These are phyloP conservation scores for Dicrurus megarhynchus DNA, from an alignment of 2,113 vertebrate genomes.

Conservation along the genomic window DNA sequence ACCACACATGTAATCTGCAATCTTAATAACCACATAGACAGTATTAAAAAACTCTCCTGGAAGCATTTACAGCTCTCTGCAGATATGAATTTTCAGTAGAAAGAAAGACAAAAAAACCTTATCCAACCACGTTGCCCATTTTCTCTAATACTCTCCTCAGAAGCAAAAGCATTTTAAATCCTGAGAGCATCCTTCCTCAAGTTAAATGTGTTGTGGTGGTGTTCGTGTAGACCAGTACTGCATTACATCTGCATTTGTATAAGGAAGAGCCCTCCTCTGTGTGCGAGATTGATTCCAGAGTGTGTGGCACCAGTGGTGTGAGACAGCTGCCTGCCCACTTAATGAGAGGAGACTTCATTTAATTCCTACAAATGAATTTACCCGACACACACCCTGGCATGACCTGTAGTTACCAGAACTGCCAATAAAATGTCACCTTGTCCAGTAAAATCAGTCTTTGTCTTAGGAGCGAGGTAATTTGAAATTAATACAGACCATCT, in stretches of 20 bases:
- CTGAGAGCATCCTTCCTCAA: background rate
- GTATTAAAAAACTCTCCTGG: background rate
- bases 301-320: background rate
- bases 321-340: background rate
- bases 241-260: conserved; percentile 53
- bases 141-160: background rate
- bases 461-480: background rate
- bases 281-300: background rate
- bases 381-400: background rate
- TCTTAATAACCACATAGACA: background rate
- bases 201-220: background rate
- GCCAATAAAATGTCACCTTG: background rate
- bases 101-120: background rate
- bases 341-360: background rate
- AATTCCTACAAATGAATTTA: background rate
- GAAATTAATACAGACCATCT: background rate
- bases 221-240: background rate
- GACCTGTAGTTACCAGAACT: background rate
- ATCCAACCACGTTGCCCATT: background rate
- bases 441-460: background rate
- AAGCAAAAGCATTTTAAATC: background rate
- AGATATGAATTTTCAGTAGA: background rate
- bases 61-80: background rate
- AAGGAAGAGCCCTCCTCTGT: background rate
- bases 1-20: background rate